Base-by-base conservation (phyloP, 1,140 invertebrate species). In the Drosophila bocki region DNA sequence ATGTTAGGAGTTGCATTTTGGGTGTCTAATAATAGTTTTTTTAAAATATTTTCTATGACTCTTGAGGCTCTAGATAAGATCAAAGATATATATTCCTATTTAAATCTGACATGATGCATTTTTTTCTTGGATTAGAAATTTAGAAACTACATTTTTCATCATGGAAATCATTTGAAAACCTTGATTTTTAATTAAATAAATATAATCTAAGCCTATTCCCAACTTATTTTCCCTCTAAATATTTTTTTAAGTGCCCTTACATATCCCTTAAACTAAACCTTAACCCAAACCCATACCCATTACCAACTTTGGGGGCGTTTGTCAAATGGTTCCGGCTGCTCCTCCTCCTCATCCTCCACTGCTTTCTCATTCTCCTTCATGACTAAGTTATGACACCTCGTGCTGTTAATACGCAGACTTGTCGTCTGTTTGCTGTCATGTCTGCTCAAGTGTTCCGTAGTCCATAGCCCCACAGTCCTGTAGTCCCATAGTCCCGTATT, bases 391-490 rank as follows among this genome's bases (percentile, higher is more conserved):
- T 78, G 74, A 78, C 75, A 78, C 75, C 75, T 78, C 41, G 26
- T 68, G 62, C 37, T 68, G 29, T 41, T 78, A 77, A 69, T 69
- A 78, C 74, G n/a, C 53, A 42, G 74, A 50, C 75, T 69, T 78
- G 75, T 77, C 75, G 74, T 69, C 75, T 77, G 75, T 48, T 80
- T 67, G 71, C 54, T 83, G 70, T 83, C 82, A 75, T 77, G 62
- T 48, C 71, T 60, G 59, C 35, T 58, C 60, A 75, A 80, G 62
- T 68, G 60, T 51, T 72, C 45, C 67, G 44, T 41, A 48, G 60
- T 64, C 37, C 50, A 12, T 58, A 6, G 50, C 29, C 29, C 15
- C 47, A n/a, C 26, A 29, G 47, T 50, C 3, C 22, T 26, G 22
- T 48, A 29, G 48, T 50, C 47, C 32, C 17, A 7, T 35, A 35